A percentile compares a stretch with the other conserved stretches of the same genome.
Conservation (phyloP, 2,797 vertebrate species). For the Phataginus tetradactyla region DNA sequence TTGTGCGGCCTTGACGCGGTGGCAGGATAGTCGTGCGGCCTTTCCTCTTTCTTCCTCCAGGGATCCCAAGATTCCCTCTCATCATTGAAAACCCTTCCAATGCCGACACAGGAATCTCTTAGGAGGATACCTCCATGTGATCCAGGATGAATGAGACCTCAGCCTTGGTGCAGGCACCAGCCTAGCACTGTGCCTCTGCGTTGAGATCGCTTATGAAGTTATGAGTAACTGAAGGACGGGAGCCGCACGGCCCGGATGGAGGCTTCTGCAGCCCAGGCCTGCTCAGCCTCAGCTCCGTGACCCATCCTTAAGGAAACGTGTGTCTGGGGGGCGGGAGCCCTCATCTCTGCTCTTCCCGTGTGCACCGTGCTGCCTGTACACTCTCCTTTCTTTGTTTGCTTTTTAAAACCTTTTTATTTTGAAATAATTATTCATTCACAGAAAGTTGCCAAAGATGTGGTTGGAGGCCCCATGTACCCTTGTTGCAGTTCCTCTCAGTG, state of each 20-base stretch:
- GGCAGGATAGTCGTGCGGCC: neutral
- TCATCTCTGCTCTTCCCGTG: neutral
- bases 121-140: neutral
- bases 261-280: neutral
- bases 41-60: neutral
- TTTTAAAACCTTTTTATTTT: neutral
- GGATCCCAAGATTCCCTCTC: neutral
- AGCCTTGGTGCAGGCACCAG: neutral
- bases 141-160: neutral
- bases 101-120: neutral
- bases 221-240: neutral
- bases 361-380: neutral
- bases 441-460: neutral
- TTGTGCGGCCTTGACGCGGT: neutral
- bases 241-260: neutral
- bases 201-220: neutral
- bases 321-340: neutral
- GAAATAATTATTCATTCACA: neutral
- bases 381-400: neutral
- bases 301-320: neutral
- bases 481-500: neutral
- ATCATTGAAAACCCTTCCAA: neutral
- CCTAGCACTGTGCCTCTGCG: neutral
- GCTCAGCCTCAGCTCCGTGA: neutral
- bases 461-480: neutral